A percentile compares a stretch with the other conserved stretches of the same genome.
phyloP scores from a whole-genome alignment of 2,797 vertebrate species.

The Molossus molossus region DNA sequence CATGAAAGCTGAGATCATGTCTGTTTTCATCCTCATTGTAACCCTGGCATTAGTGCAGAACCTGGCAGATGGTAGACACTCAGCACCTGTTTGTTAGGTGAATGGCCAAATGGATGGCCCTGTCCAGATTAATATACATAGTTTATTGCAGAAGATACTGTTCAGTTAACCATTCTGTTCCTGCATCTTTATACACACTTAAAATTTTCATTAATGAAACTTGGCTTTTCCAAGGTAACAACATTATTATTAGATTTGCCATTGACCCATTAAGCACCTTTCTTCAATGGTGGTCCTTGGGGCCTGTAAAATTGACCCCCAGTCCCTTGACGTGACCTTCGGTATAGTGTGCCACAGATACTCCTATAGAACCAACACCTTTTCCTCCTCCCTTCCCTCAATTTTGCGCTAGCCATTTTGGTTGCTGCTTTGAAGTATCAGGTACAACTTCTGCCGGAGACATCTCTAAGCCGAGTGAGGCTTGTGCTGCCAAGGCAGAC shows the following conservation, averaged over 20 bases:
- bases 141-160: not conserved
- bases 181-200: not conserved
- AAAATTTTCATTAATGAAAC: conserved; percentile 11
- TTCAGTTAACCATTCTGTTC: not conserved
- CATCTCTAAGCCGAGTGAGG: not conserved
- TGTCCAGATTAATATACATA: not conserved
- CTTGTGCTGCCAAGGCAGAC: conserved; percentile 71
- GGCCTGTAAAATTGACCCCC: not conserved
- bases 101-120: not conserved
- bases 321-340: not conserved
- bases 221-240: not conserved
- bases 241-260: not conserved
- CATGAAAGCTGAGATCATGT: not conserved
- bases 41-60: not conserved
- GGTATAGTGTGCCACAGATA: not conserved
- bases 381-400: not conserved
- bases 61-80: not conserved
- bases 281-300: not conserved
- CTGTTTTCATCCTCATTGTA: not conserved
- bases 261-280: not conserved
- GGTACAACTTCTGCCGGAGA: not conserved
- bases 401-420: not conserved
- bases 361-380: not conserved
- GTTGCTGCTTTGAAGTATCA: conserved; percentile 49
- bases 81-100: not conserved